Conservation (phyloP, 2,888 invertebrate genomes). For the Drosophila picticornis region DNA sequence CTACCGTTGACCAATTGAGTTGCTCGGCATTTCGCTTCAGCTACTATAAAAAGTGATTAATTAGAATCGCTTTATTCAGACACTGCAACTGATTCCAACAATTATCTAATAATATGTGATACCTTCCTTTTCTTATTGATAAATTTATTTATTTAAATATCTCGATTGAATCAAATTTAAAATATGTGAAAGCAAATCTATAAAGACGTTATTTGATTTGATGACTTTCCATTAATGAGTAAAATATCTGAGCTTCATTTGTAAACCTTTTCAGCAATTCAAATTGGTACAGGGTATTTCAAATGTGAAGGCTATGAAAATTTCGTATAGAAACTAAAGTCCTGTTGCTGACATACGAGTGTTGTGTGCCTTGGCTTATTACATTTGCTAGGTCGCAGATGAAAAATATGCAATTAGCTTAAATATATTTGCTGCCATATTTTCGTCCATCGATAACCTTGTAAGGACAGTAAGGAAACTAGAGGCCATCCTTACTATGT, state of each 20-base stretch:
- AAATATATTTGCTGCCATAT: conserved; percentile 52
- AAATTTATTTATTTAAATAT: background rate
- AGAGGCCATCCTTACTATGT: background rate
- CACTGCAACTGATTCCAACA: background rate
- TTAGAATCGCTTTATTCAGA: background rate
- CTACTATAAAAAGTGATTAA: background rate
- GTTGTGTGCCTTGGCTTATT: conserved; percentile 20
- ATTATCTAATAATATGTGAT: background rate
- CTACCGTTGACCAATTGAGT: conserved; percentile 23
- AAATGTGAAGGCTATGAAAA: conserved; percentile 54
- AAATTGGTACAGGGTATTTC: background rate
- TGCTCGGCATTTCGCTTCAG: conserved; percentile 3
- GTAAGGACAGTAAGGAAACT: background rate
- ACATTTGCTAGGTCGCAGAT: conserved; percentile 5
- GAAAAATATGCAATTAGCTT: conserved; percentile 62
- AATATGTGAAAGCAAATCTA: background rate
- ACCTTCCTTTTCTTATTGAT: background rate
- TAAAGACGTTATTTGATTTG: background rate
- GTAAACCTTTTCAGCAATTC: background rate
- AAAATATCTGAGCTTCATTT: background rate
- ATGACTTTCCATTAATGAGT: background rate
- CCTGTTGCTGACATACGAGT: conserved; percentile 22
- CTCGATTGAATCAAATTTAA: background rate
- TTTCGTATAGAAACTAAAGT: conserved; percentile 22
- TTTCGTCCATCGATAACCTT: conserved; percentile 9